Evolutionary conservation across 1,140 invertebrate species (phyloP), one percentile per base, ranked within the genome.

Genomic region (Trichoplusia ni): DNA sequence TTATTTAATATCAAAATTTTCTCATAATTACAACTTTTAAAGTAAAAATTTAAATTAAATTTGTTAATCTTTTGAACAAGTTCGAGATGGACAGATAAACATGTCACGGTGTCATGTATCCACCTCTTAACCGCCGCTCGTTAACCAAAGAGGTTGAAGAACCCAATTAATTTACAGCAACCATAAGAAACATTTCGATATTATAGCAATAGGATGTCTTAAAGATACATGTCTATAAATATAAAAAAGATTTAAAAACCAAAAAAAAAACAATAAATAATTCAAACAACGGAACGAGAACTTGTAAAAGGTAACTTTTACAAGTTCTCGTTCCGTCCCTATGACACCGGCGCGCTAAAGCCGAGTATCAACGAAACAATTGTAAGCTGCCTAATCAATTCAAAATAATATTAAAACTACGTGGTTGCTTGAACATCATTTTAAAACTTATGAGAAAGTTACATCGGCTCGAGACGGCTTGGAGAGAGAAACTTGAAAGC

Each of bases 401-500:
- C 16, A 16, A 33, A 16, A 18, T 51, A 38, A 54, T 38, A 25
- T 54, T 54, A 38, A 37, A 27, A 25, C 35, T 35, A 51, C 31
- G 25, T 29, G 35, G 37, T 58, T 40, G 37, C 53, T 18, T 42
- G 53, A 40, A 58, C 37, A 42, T 42, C 8, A 42, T 42, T 58
- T 58, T 58, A 19, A 42, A 42, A 29, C 9, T 44, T 54, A 54
- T 35, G 61, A 44, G 33, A 64, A 51, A 44, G 46, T n/a, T 54
- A 27, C 37, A 7, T 44, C 8, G 29, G 23, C 16, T 23, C 19
- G 51, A 29, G 19, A 54, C 46, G 23, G 27, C 35, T 11, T 60
- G 67, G 67, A 71, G 56, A 67, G 63, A 71, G 63, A 70, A 54
- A 73, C 61, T 71, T 67, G 44, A 74, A 78, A 84, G 71, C 77